Evolutionary conservation across 2,888 invertebrate genomes (phyloP).

Genomic region (Stenoptilia bipunctidactyla): DNA sequence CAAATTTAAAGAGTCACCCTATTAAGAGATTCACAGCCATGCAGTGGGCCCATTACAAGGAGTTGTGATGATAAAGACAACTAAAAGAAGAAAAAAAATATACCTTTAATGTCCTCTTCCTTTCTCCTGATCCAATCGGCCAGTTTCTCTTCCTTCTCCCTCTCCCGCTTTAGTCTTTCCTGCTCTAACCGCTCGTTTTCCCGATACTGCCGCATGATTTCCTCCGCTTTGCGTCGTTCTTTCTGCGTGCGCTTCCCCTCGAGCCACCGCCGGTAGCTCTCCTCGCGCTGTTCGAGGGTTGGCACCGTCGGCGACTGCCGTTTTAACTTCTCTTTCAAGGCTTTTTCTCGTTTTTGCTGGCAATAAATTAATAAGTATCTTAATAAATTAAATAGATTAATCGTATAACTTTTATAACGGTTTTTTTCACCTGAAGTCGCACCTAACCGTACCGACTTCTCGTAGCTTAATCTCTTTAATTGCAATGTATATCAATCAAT

Average conservation of each 20-base stretch:
- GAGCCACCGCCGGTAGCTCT: slow-evolving; percentile 66
- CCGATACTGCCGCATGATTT: slow-evolving; percentile 43
- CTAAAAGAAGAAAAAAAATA: no score
- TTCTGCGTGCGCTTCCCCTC: slow-evolving; percentile 52
- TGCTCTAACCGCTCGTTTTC: slow-evolving; percentile 41
- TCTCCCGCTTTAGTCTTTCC: slow-evolving; percentile 41
- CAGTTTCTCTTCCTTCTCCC: slow-evolving; percentile 55
- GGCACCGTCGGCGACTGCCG: slow-evolving; percentile 26
- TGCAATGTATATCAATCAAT: no score
- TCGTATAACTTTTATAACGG: no score
- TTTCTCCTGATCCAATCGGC: slow-evolving; percentile 72
- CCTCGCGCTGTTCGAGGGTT: slow-evolving; percentile 54
- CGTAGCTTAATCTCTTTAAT: no score
- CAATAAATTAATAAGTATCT: neutral
- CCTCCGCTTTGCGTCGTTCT: slow-evolving; percentile 47
- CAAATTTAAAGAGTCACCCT: no score
- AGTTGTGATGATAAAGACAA: no score
- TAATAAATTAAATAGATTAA: neutral
- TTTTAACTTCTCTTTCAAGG: slow-evolving; percentile 36
- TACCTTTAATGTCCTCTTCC: slow-evolving; percentile 71
- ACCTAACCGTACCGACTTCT: no score
- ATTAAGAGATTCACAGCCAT: no score
- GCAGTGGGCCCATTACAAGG: no score
- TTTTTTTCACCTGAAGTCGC: no score
- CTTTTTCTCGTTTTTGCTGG: slow-evolving; percentile 41